Conservation (phyloP, 2,113 vertebrate species). For the Coptodon bakossiorum region DNA sequence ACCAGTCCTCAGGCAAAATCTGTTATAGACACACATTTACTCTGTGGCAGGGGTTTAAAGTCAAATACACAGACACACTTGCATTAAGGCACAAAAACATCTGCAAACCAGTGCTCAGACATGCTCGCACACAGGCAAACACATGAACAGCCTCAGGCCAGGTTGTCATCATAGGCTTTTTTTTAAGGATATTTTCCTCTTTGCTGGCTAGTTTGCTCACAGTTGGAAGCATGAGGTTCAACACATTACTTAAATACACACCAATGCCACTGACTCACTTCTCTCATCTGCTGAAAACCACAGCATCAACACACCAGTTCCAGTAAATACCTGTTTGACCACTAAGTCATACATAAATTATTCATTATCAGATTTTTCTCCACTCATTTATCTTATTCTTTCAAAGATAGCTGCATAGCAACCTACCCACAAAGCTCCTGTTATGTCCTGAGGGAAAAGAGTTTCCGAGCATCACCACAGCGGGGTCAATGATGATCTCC, state of each 20-base stretch:
- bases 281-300: background rate
- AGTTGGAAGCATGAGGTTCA: background rate
- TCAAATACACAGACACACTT: background rate
- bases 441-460: constrained; percentile 74
- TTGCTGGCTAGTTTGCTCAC: constrained; percentile 26
- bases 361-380: background rate
- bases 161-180: constrained; percentile 34
- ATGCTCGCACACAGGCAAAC: background rate
- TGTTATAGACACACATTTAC: constrained; percentile 38
- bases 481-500: constrained; percentile 81
- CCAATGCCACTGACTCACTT: background rate
- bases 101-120: background rate
- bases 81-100: constrained; percentile 15
- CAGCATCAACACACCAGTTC: background rate
- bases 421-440: constrained; percentile 79
- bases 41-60: background rate
- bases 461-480: constrained; percentile 79
- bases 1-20: constrained; percentile 24
- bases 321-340: fast-evolving
- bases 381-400: background rate
- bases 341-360: background rate
- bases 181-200: constrained; percentile 20
- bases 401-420: background rate
- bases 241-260: constrained; percentile 42
- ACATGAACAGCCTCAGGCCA: constrained; percentile 51